Base-by-base conservation (phyloP, 2,797 vertebrate species). In the Loris lydekkerianus region DNA sequence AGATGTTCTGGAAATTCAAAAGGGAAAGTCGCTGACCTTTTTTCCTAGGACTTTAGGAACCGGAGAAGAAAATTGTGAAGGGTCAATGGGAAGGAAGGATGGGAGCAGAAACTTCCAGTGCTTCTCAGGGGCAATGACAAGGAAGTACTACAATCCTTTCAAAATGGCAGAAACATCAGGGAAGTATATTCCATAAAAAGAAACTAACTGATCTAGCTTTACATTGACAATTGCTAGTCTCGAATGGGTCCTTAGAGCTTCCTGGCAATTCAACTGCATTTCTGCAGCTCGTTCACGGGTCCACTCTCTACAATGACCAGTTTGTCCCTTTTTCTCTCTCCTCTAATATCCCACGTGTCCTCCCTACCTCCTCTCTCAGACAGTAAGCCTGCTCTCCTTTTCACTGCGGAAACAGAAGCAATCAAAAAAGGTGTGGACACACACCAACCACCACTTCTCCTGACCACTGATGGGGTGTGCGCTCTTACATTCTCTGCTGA, bases 341-440 rank as follows among this genome's bases (percentile, higher is more conserved):
- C n/a, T 87, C 43, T 76, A 63, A 61, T 14, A 25, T 73, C 61
- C 75, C 58, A 23, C 5, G 15, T 14, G 21, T 10, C 40, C 53
- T 76, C 43, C 27, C 46, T 43, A 40, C 5, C 56, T 75, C 56
- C 76, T 90, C 25, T 92, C 43, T 86, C 61, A 70, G 43, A 60
- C 18, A 7, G 72, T 46, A 27, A 86, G 23, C 69, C 82, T 88
- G 14, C 63, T 87, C 95, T 53, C 37, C 65, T 88, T 81, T 61
- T 40, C 70, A 77, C 25, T 61, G 13, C 95, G 69, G 88, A 93
- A 95, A 83, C 78, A 94, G 63, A 89, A 80, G 34, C 69, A 73
- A 73, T 25, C 15, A 20, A 46, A 58, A 69, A 75, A 46, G 63
- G 15, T 23, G 9, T 31, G 27, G 49, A 70, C 49, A 27, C 58